Evolutionary conservation across 1,140 invertebrate species (phyloP).

Genomic region (Hycleus phaleratus): DNA sequence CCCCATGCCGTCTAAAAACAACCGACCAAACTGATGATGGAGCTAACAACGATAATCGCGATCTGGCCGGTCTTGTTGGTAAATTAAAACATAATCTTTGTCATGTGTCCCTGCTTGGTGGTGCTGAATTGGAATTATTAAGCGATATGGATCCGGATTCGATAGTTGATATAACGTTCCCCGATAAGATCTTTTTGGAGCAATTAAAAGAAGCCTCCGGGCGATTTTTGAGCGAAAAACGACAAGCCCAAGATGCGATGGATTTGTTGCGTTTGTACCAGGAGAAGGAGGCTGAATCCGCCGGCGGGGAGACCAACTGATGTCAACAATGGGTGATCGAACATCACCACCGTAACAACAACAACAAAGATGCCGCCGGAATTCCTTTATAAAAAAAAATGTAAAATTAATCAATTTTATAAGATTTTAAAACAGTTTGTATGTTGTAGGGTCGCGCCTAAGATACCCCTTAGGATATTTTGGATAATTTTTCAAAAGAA

Average conservation of each 20-base stretch:
- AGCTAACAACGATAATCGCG: constrained; percentile 43
- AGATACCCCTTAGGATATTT: not conserved
- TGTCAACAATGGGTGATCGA: not conserved
- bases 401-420: not conserved
- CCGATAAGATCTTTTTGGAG: constrained; percentile 68
- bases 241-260: constrained; percentile 75
- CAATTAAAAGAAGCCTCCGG: constrained; percentile 76
- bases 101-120: constrained; percentile 72
- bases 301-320: constrained; percentile 17
- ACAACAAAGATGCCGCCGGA: not conserved
- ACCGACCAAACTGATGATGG: constrained; percentile 60
- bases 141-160: constrained; percentile 82
- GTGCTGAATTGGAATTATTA: constrained; percentile 67
- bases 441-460: constrained; percentile 12
- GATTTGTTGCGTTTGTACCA: constrained; percentile 54
- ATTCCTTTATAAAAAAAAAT: not conserved
- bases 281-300: constrained; percentile 36
- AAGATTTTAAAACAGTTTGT: not conserved
- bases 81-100: constrained; percentile 69
- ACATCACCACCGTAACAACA: not conserved
- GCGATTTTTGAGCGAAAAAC: constrained; percentile 68
- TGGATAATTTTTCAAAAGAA: not conserved
- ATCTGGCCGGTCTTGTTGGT: constrained; percentile 56
- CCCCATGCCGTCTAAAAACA: constrained; percentile 49
- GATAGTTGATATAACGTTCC: constrained; percentile 69